These are phyloP conservation scores for Hirundo rustica DNA, from an alignment of 2,797 vertebrate genomes.

Conservation along the genomic window DNA sequence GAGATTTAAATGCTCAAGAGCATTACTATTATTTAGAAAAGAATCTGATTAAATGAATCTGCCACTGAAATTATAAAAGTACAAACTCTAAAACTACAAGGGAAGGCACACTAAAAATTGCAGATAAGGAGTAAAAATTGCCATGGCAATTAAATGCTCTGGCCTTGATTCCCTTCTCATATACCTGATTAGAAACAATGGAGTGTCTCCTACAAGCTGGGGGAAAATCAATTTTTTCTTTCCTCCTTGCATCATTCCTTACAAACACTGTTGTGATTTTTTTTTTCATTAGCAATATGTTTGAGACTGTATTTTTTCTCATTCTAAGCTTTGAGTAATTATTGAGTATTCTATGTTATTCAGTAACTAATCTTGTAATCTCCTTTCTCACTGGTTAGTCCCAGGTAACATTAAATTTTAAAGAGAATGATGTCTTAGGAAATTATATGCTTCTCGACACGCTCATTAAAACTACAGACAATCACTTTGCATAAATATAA, in stretches of 20 bases:
- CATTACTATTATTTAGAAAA: not conserved
- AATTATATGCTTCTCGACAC: not conserved
- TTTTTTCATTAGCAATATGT: not conserved
- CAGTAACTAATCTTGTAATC: not conserved
- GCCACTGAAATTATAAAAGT: not conserved
- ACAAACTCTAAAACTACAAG: not conserved
- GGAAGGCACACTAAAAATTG: not conserved
- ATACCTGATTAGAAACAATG: not conserved
- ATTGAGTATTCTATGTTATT: not conserved
- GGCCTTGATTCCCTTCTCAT: not conserved
- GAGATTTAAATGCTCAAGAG: not conserved
- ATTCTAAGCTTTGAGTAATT: not conserved
- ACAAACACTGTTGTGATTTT: not conserved
- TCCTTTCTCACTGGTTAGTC: not conserved
- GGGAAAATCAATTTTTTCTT: not conserved
- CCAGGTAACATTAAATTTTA: not conserved
- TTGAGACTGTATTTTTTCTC: not conserved
- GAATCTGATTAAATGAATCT: conserved; percentile 23
- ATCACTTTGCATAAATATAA: not conserved
- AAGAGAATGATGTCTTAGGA: not conserved
- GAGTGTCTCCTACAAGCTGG: not conserved
- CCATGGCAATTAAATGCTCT: not conserved
- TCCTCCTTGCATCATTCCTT: not conserved
- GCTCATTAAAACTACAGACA: not conserved
- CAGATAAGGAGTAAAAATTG: not conserved